phyloP scores from a whole-genome alignment of 2,888 invertebrate genomes.

The Cheilosia scutellata region DNA sequence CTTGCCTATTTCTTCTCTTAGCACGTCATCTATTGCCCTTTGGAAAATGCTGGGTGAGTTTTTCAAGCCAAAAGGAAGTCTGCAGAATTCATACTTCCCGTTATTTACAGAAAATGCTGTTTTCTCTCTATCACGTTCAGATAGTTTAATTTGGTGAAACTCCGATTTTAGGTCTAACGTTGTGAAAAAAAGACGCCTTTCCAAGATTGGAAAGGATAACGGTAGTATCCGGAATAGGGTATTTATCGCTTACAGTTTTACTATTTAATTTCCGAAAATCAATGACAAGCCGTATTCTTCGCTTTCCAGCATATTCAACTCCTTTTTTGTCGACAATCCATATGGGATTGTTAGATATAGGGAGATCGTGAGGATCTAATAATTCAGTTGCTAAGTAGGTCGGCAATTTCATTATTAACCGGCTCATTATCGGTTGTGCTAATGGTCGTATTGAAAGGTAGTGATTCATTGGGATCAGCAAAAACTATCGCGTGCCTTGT shows the following conservation, averaged over 20 bases:
- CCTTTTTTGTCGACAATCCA: slow-evolving; percentile 62
- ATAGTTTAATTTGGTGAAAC: slow-evolving; percentile 61
- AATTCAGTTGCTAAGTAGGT: slow-evolving; percentile 28
- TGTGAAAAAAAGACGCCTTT: slow-evolving; percentile 47
- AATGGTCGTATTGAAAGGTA: slow-evolving; percentile 48
- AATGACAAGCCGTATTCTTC: slow-evolving; percentile 42
- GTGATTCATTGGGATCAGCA: slow-evolving; percentile 44
- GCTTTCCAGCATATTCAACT: slow-evolving; percentile 16
- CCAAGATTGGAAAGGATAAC: slow-evolving; percentile 61
- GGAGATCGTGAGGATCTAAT: slow-evolving; percentile 47
- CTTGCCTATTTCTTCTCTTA: slow-evolving; percentile 68
- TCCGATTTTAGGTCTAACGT: slow-evolving; percentile 70
- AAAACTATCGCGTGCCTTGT: slow-evolving; percentile 5
- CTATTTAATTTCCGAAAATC: slow-evolving; percentile 46
- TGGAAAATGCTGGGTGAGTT: slow-evolving; percentile 47
- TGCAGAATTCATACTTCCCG: slow-evolving; percentile 38
- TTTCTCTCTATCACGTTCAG: slow-evolving; percentile 65
- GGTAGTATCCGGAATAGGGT: slow-evolving; percentile 61
- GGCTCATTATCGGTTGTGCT: slow-evolving; percentile 46
- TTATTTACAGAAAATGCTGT: slow-evolving; percentile 58
- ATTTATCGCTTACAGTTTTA: slow-evolving; percentile 72
- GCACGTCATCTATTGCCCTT: slow-evolving; percentile 69
- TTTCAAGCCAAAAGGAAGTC: slow-evolving; percentile 43
- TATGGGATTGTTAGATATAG: slow-evolving; percentile 46
- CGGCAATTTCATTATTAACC: slow-evolving; percentile 31